A percentile compares a stretch with the other conserved stretches of the same genome.
Conservation (phyloP, 2,113 vertebrate genomes). For the Syngnathoides biaculeatus region DNA sequence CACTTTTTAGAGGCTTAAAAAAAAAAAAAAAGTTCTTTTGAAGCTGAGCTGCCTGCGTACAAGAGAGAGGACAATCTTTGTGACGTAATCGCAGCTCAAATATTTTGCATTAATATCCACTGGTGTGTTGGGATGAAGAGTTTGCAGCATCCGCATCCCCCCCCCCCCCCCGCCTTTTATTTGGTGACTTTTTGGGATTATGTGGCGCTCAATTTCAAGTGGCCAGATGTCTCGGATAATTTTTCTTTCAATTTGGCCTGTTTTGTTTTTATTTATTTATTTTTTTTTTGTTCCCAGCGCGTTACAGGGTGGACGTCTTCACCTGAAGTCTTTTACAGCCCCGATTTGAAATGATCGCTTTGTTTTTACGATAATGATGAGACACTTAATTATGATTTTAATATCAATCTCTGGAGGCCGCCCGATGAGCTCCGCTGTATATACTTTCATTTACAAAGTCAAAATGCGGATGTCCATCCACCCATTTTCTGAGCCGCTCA, state of each 20-base stretch:
- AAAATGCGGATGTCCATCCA: slow-evolving; percentile 21
- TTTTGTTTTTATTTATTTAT: neutral
- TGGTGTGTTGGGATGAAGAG: neutral
- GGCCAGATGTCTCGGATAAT: slow-evolving; percentile 38
- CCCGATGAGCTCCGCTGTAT: slow-evolving; percentile 33
- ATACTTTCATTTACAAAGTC: slow-evolving; percentile 40
- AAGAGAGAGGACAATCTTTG: neutral
- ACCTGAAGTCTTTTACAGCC: slow-evolving; percentile 19
- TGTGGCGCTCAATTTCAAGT: slow-evolving; percentile 29
- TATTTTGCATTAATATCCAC: neutral
- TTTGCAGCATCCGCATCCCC: neutral
- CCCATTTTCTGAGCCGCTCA: too few species aligned
- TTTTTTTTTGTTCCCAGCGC: neutral
- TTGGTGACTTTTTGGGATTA: slow-evolving; percentile 38
- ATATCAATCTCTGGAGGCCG: slow-evolving; percentile 7
- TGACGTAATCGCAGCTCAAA: neutral
- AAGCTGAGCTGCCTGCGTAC: neutral
- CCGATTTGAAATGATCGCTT: slow-evolving; percentile 23
- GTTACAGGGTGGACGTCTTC: slow-evolving; percentile 2
- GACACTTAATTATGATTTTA: slow-evolving; percentile 31
- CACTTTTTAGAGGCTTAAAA: neutral
- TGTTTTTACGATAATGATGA: slow-evolving; percentile 31
- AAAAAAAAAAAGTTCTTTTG: neutral
- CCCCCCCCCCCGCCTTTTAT: too few species aligned
- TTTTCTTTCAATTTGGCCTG: neutral